Conservation (phyloP, 1,140 invertebrate species). For the Wiebesia pumilae region DNA sequence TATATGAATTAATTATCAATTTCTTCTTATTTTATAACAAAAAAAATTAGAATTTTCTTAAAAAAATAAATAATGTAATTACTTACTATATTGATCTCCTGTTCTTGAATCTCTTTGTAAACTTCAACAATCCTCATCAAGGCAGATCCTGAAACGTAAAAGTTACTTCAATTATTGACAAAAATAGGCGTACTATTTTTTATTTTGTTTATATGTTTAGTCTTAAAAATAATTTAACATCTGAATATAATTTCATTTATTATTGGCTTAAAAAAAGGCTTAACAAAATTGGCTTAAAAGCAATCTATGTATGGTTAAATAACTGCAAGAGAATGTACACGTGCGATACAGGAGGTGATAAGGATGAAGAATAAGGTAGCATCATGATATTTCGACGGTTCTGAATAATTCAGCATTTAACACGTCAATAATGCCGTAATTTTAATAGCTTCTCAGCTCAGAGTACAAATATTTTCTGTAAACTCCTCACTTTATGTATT, state of each 20-base stretch:
- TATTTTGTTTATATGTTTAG: not conserved
- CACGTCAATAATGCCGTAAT: constrained; percentile 72
- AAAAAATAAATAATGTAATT: constrained; percentile 28
- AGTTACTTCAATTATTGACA: not conserved
- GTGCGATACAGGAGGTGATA: constrained; percentile 7
- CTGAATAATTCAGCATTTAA: constrained; percentile 71
- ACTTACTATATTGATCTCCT: constrained; percentile 95
- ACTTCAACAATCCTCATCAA: constrained; percentile 93
- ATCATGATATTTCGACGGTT: constrained; percentile 63
- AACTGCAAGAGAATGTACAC: constrained; percentile 34
- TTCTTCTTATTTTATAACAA: too few species aligned
- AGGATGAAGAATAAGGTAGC: not conserved
- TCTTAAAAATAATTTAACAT: not conserved
- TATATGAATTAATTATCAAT: too few species aligned
- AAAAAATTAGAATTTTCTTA: too few species aligned
- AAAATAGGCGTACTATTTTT: not conserved
- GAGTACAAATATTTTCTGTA: not conserved
- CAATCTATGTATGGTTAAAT: constrained; percentile 15
- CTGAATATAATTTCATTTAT: not conserved
- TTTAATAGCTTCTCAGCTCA: constrained; percentile 54
- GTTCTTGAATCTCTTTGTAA: constrained; percentile 92
- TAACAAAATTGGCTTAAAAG: not conserved
- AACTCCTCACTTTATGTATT: not conserved
- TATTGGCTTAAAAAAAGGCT: not conserved
- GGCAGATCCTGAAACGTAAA: constrained; percentile 84